Base-by-base conservation (phyloP, 1,140 invertebrate species). In the Lutraria rhynchaena region DNA sequence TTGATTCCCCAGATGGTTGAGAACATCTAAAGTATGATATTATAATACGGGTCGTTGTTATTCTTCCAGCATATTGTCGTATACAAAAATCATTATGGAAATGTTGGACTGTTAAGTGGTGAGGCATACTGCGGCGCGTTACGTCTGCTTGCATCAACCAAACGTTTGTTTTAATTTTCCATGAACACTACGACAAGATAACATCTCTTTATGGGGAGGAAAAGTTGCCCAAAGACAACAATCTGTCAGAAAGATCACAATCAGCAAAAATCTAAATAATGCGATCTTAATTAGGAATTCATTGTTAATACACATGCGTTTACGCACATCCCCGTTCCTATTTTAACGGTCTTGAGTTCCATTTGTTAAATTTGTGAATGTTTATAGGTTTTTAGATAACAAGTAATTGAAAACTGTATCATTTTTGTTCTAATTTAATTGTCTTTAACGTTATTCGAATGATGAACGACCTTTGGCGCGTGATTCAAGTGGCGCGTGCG, bases 201-300 rank as follows among this genome's bases (percentile, higher is more conserved):
- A 46, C 22, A 75, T 75, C 73, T 57, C 19, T 9, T 35, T 46
- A 41, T 49, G n/a, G 31, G n/a, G 41, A 49, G 22, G 55, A 75
- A 75, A 75, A 57, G 55, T 75, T 75, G 73, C 73, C 73, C 57
- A 61, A 60, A 75, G 73, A 75, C 73, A 75, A 49, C 73, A 75
- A 75, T 75, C 73, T 75, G 73, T 61, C 73, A 75, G 15, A 17
- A 3, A 60, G 73, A 75, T 75, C 55, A 41, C 15, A 41, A 75
- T 75, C 73, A 63, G 4, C 1, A 57, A 61, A 75, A 75, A 75
- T 75, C 73, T 75, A 63, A 75, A 61, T 61, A 75, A 75, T 75
- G n/a, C 35, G 29, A 29, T 24, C 58, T 60, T 75, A 75, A 75
- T 75, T 46, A 60, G 41, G 57, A 75, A 61, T 46, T 44, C 37